Conservation (phyloP, 2,797 vertebrate genomes). For the Hydrocynus forskahlii region DNA sequence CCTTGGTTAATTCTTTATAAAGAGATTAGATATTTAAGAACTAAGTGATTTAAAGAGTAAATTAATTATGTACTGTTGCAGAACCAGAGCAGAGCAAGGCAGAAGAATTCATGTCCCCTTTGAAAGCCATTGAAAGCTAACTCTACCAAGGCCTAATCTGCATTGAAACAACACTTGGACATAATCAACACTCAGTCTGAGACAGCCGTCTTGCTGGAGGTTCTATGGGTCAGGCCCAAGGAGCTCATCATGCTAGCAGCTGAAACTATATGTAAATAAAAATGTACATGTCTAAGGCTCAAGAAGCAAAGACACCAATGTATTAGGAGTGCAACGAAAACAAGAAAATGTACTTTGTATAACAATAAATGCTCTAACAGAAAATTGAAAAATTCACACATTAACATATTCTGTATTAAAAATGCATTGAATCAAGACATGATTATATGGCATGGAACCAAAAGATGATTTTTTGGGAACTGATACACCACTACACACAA, state of each 20-base stretch:
- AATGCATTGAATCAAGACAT: no score
- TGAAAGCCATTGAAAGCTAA: not conserved
- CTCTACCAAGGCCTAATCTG: slow-evolving; percentile 10
- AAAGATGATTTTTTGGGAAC: no score
- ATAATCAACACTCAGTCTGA: not conserved
- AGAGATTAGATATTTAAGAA: slow-evolving; percentile 51
- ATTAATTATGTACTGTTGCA: slow-evolving; percentile 63
- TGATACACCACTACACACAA: no score
- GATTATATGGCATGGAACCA: no score
- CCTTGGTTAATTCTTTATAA: slow-evolving; percentile 65
- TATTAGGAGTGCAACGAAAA: not conserved
- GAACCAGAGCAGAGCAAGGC: not conserved
- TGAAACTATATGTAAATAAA: not conserved
- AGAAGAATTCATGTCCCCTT: not conserved
- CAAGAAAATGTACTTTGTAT: no score
- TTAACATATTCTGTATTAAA: no score
- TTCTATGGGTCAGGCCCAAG: not conserved
- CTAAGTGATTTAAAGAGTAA: slow-evolving; percentile 59
- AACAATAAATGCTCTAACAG: no score
- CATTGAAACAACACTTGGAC: not conserved
- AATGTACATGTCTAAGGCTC: not conserved
- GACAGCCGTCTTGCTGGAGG: not conserved
- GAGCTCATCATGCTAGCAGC: not conserved
- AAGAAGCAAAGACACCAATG: not conserved
- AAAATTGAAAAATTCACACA: no score